Evolutionary conservation across 2,888 invertebrate species (phyloP).

Genomic region (Sympetrum striolatum): DNA sequence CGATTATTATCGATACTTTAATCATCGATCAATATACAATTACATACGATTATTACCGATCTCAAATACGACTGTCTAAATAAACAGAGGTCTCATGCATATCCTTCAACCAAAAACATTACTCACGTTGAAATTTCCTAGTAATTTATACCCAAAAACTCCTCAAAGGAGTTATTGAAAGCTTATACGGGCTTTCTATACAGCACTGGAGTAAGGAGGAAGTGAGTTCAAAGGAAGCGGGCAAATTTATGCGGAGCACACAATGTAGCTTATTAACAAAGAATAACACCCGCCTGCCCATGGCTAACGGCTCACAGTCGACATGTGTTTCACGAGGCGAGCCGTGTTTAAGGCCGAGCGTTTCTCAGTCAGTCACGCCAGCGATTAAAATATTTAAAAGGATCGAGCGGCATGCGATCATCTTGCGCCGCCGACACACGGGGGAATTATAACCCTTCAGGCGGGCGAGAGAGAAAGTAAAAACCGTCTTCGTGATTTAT

Average conservation of each 20-base stretch:
- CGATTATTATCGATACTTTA: no score
- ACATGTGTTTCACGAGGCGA: not conserved
- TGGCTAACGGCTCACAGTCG: not conserved
- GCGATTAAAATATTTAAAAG: not conserved
- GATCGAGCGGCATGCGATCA: not conserved
- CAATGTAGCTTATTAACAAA: not conserved
- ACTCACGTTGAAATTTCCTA: no score
- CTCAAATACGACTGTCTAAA: no score
- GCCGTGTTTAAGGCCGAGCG: not conserved
- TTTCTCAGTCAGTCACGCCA: not conserved
- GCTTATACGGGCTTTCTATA: not conserved
- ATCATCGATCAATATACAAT: no score
- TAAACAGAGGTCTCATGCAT: no score
- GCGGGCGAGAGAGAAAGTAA: not conserved
- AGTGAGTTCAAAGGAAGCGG: not conserved
- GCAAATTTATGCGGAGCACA: not conserved
- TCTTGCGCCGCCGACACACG: not conserved
- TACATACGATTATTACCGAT: no score
- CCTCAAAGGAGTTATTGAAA: no score
- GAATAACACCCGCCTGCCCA: not conserved
- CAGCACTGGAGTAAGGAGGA: not conserved
- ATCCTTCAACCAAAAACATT: no score
- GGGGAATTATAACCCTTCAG: not conserved
- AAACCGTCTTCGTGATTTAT: not conserved
- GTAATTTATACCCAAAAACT: no score